A percentile compares a stretch with the other conserved stretches of the same genome.
These are phyloP conservation scores for Pterocles burchelli DNA, from an alignment of 2,113 vertebrate species.

Conservation along the genomic window DNA sequence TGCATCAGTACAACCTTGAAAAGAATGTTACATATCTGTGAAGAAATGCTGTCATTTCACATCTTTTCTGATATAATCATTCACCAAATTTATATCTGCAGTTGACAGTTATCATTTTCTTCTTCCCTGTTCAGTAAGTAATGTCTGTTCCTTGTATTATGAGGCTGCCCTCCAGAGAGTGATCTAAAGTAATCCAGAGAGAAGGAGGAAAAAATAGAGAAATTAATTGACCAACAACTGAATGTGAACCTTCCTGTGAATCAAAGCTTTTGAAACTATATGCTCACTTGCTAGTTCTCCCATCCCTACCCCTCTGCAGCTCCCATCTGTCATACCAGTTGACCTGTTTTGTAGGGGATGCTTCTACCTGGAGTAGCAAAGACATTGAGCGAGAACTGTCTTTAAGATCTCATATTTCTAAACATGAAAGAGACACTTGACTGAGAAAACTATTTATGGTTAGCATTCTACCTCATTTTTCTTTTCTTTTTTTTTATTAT, in stretches of 20 bases:
- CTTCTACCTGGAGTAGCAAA: not conserved
- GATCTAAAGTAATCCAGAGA: not conserved
- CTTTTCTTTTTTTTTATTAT: no score
- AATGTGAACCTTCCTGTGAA: not conserved
- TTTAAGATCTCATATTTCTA: not conserved
- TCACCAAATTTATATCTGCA: not conserved
- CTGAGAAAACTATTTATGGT: not conserved
- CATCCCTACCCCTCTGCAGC: not conserved
- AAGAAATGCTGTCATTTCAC: not conserved
- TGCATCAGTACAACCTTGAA: not conserved
- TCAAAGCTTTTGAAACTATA: not conserved
- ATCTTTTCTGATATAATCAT: not conserved
- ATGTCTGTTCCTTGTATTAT: not conserved
- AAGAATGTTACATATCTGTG: not conserved
- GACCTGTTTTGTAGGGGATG: not conserved
- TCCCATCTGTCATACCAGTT: not conserved
- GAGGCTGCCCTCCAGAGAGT: not conserved
- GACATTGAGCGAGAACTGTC: not conserved
- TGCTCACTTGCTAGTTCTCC: not conserved
- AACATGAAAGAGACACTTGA: not conserved
- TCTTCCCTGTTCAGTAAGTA: not conserved
- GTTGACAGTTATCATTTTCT: not conserved
- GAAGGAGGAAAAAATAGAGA: not conserved
- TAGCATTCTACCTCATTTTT: not conserved
- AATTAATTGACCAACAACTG: not conserved